Base-by-base conservation (phyloP, 1,140 invertebrate species). In the Homalodisca vitripennis region DNA sequence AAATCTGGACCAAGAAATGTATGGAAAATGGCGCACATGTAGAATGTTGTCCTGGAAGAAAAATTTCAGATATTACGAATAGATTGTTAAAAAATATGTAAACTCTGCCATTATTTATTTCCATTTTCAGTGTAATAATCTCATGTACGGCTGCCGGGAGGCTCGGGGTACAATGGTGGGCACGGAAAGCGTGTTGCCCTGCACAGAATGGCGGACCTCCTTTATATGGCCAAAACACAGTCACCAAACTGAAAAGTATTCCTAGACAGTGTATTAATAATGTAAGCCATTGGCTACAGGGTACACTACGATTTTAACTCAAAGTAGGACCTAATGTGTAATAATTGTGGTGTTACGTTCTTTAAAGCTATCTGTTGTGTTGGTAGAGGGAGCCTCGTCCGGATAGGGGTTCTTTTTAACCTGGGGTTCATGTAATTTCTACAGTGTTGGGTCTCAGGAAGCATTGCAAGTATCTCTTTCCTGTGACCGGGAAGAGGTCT, bases 151-250 rank as follows among this genome's bases (percentile, higher is more conserved):
- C n/a, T 51, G 3, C 22, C 17, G n/a, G 48, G 48, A 10, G 22
- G 48, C 17, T 6, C n/a, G 3, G 48, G 48, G 48, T 51, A 51
- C 48, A 51, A 51, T 51, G 48, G 48, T 51, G 48, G 48, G 17
- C 3, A n/a, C 2, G 48, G 48, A 12, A 51, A 51, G n/a, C 48
- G 48, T 3, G 48, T 20, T 14, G 48, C 48, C 3, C 48, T 51
- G 14, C 48, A 51, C 48, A 22, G 2, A 14, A 51, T 51, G 48
- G 48, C 48, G 3, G 48, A 51, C 48, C n/a, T 51, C 3, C n/a
- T 51, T 3, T 51, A 20, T n/a, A 20, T 20, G 6, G 48, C 48
- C 6, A 51, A n/a, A 51, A 51, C 48, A 3, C 3, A 51, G 17
- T 51, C 22, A 3, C 48, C 48, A 20, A 51, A 51, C 48, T 3